Percentiles rank a stretch among this genome's conserved stretches.
Conservation (phyloP, 2,797 vertebrate genomes). For the Leptatherina wallacei region DNA sequence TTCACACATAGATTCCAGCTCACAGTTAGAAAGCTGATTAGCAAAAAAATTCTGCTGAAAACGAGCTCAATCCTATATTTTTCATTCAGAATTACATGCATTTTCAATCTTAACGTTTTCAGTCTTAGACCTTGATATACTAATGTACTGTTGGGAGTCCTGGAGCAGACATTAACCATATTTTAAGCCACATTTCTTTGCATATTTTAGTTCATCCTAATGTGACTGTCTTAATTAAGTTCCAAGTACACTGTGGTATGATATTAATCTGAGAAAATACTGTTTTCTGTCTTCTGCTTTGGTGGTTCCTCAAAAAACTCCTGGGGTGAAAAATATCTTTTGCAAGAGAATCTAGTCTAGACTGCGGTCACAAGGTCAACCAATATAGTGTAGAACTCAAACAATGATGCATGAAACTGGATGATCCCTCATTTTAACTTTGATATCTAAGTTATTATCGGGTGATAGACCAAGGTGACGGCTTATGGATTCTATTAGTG, state of each 20-base stretch:
- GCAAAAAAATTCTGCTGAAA: neutral
- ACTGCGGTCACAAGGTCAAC: slow-evolving; percentile 10
- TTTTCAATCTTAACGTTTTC: neutral
- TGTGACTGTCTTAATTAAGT: neutral
- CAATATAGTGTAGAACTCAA: neutral
- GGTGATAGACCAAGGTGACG: neutral
- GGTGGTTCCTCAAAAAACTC: neutral
- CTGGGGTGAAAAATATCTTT: neutral
- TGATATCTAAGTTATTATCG: slow-evolving; percentile 5
- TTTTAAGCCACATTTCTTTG: neutral
- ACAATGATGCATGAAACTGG: neutral
- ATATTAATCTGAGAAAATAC: neutral
- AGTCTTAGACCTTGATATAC: neutral
- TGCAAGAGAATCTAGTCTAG: neutral
- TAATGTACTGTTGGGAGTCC: neutral
- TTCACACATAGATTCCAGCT: neutral
- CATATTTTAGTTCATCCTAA: neutral
- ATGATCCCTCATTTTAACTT: slow-evolving; percentile 2
- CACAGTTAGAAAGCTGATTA: neutral
- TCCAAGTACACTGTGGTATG: neutral
- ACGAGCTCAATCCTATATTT: neutral
- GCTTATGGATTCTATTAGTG: slow-evolving; percentile 11
- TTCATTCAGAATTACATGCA: neutral
- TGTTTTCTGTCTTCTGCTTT: neutral
- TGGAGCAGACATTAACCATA: neutral